These are phyloP conservation scores for Hylaea fasciaria DNA, from an alignment of 2,888 invertebrate genomes.

Conservation along the genomic window DNA sequence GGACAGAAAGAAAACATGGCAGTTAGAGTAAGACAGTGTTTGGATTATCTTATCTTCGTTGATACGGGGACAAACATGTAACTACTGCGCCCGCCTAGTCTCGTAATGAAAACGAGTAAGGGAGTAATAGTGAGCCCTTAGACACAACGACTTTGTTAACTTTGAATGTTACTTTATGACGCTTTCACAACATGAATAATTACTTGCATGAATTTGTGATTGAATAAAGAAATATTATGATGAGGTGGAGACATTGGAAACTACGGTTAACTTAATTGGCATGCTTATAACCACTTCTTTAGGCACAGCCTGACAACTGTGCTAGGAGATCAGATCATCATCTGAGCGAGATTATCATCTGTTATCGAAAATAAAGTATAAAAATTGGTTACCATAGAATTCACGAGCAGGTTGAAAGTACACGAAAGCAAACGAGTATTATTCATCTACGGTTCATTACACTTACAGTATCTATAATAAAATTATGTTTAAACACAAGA, in stretches of 20 bases:
- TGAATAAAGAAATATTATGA: neutral
- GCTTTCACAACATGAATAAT: slow-evolving; percentile 45
- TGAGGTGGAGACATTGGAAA: too few relatives aligned
- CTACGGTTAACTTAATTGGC: neutral
- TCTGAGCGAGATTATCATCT: neutral
- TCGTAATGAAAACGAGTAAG: slow-evolving; percentile 44
- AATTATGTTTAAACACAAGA: slow-evolving; percentile 56
- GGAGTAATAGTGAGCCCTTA: slow-evolving; percentile 50
- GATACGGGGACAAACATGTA: slow-evolving; percentile 52
- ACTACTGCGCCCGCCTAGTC: slow-evolving; percentile 33
- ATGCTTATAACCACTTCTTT: neutral
- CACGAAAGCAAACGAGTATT: slow-evolving; percentile 41
- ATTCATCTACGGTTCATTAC: slow-evolving; percentile 44
- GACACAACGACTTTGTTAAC: slow-evolving; percentile 54
- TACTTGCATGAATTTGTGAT: slow-evolving; percentile 29
- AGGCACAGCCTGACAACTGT: neutral
- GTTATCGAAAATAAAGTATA: slow-evolving; percentile 16
- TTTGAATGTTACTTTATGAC: slow-evolving; percentile 46
- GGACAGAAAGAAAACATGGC: slow-evolving; percentile 57
- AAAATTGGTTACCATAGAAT: slow-evolving; percentile 31
- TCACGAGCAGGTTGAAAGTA: slow-evolving; percentile 44
- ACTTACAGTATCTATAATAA: slow-evolving; percentile 37
- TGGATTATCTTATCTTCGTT: slow-evolving; percentile 56
- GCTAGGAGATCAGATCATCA: neutral
- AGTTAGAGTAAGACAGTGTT: slow-evolving; percentile 56